These are phyloP conservation scores for Nasonovia ribisnigri DNA, from an alignment of 2,888 invertebrate species.

Conservation along the genomic window DNA sequence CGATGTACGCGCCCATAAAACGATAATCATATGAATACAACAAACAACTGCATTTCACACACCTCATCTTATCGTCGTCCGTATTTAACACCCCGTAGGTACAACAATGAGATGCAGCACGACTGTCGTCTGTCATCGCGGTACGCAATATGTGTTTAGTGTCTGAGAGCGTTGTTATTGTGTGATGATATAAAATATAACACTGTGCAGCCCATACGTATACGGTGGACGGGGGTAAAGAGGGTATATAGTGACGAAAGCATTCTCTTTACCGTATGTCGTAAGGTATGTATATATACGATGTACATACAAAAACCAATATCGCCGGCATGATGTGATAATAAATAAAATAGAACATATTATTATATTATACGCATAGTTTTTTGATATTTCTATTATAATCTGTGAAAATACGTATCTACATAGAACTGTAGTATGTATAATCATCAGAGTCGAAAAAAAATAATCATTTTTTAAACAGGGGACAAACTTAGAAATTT, in stretches of 20 bases:
- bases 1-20: neutral
- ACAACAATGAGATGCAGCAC: neutral
- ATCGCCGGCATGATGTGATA: neutral
- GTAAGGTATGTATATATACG: neutral
- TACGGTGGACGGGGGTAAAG: neutral
- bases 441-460: too few species aligned
- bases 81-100: neutral
- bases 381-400: neutral
- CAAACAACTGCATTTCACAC: neutral
- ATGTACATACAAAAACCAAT: neutral
- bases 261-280: neutral
- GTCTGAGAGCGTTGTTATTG: neutral
- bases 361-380: neutral
- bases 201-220: neutral
- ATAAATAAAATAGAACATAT: neutral
- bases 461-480: too few species aligned
- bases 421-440: too few species aligned
- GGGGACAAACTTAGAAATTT: too few species aligned
- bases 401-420: neutral
- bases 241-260: too few species aligned
- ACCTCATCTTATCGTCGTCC: neutral
- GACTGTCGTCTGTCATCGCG: neutral
- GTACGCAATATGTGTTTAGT: neutral
- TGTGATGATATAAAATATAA: neutral
- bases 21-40: neutral